Conservation (phyloP, 35 echinoderm and acorn worm genomes). For the Ophioderma brevispina region DNA sequence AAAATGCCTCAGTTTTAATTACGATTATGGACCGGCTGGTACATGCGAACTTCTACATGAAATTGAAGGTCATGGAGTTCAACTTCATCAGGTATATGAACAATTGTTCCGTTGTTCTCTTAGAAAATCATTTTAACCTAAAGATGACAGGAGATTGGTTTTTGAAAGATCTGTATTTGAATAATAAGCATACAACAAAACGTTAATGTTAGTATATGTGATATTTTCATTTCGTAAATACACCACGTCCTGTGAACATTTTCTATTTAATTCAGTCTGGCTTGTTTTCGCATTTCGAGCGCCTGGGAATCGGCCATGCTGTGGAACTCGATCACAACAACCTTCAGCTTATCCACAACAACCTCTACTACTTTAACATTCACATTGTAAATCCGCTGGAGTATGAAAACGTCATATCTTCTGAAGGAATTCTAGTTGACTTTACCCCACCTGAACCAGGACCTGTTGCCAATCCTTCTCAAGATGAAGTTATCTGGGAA, state of each 20-base stretch:
- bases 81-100: background rate
- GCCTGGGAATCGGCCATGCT: constrained; percentile 44
- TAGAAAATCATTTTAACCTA: background rate
- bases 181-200: background rate
- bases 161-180: background rate
- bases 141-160: background rate
- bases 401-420: constrained; percentile 32
- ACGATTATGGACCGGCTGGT: background rate
- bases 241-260: too few species aligned
- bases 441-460: constrained; percentile 44
- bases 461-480: background rate
- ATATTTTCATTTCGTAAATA: background rate
- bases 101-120: background rate
- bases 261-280: constrained; percentile 12
- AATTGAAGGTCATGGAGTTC: constrained; percentile 11
- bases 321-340: constrained; percentile 21
- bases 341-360: constrained; percentile 22
- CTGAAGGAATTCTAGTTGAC: constrained; percentile 9
- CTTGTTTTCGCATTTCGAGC: constrained; percentile 39
- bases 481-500: constrained; percentile 23
- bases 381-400: constrained; percentile 20
- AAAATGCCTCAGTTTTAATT: constrained; percentile 36
- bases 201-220: background rate
- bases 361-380: constrained; percentile 56
- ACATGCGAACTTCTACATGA: constrained; percentile 13